These are phyloP conservation scores for Chelonoidis abingdonii DNA, from an alignment of 2,113 vertebrate genomes.

Conservation along the genomic window DNA sequence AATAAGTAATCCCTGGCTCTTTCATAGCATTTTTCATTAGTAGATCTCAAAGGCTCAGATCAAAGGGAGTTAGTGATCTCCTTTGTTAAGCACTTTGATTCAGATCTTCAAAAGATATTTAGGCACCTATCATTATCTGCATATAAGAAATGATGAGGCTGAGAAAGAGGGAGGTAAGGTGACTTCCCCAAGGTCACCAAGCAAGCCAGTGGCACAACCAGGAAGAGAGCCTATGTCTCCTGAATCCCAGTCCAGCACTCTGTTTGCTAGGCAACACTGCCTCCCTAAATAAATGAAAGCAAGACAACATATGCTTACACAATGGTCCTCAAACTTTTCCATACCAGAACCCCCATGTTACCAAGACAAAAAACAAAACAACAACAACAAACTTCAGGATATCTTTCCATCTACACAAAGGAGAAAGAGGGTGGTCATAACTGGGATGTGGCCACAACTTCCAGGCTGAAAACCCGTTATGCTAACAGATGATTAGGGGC, in stretches of 20 bases:
- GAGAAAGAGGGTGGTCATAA: not conserved
- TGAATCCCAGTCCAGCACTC: not conserved
- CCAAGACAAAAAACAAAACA: not conserved
- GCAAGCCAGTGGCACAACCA: not conserved
- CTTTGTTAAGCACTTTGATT: no score
- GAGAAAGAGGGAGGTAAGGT: not conserved
- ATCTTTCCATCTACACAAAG: not conserved
- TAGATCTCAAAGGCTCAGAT: not conserved
- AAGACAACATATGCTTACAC: not conserved
- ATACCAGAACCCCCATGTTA: not conserved
- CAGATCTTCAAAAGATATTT: no score
- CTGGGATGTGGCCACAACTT: accelerated
- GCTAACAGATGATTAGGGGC: not conserved
- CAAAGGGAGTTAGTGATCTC: not conserved
- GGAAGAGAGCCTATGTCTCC: not conserved
- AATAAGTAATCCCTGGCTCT: not conserved
- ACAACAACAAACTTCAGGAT: not conserved
- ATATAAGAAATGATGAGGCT: not conserved
- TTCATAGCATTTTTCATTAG: not conserved
- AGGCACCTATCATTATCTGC: not conserved
- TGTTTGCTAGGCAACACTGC: not conserved
- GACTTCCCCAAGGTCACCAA: not conserved
- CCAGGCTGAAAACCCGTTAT: not conserved
- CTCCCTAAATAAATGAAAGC: not conserved
- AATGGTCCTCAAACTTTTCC: not conserved